Evolutionary conservation across 2,113 vertebrate species (phyloP).

Genomic region (Bubo bubo): DNA sequence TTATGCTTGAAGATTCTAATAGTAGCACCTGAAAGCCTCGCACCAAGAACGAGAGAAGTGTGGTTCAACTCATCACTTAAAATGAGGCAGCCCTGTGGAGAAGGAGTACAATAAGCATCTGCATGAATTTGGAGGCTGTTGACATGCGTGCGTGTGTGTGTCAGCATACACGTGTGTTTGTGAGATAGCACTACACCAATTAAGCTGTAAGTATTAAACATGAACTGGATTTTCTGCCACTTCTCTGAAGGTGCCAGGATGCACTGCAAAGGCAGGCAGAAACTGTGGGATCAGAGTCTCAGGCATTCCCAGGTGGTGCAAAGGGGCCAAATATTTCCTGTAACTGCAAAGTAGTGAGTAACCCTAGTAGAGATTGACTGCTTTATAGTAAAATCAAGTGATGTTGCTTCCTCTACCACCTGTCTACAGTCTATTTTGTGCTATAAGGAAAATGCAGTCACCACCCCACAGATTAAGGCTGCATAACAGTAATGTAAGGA

Average conservation of each 20-base stretch:
- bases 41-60: conserved; percentile 88
- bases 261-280: background rate
- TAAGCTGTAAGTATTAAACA: background rate
- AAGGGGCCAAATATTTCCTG: background rate
- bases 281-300: background rate
- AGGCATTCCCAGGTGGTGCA: background rate
- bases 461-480: background rate
- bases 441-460: background rate
- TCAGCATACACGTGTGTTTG: fast-evolving
- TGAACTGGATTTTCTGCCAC: background rate
- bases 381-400: background rate
- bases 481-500: background rate
- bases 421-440: background rate
- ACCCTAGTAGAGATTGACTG: background rate
- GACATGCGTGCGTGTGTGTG: background rate
- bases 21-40: conserved; percentile 89
- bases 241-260: background rate
- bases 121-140: background rate
- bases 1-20: conserved; percentile 94
- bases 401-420: background rate
- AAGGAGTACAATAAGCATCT: conserved; percentile 5
- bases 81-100: conserved; percentile 90
- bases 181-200: background rate
- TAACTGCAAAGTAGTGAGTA: background rate
- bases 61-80: conserved; percentile 95